Evolutionary conservation across 1,140 invertebrate genomes (phyloP).

Genomic region (Medauroidea extradentata): DNA sequence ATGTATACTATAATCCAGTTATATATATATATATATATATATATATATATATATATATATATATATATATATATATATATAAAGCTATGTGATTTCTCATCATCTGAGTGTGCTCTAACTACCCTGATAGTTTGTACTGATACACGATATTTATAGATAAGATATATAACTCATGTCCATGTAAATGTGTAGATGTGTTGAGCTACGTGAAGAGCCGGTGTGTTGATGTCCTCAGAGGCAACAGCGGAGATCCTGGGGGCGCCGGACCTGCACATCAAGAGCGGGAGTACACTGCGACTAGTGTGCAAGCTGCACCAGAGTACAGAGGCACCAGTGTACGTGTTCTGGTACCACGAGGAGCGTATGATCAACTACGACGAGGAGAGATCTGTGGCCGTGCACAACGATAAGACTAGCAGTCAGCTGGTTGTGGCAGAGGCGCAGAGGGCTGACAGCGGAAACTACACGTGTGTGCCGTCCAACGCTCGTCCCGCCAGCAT

Average conservation of each 20-base stretch:
- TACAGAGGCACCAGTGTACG: conserved; percentile 69
- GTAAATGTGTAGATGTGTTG: no score
- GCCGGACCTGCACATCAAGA: conserved; percentile 69
- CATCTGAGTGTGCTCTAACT: no score
- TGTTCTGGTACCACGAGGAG: conserved; percentile 74
- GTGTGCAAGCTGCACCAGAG: conserved; percentile 66
- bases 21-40: no score
- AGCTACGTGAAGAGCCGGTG: neutral
- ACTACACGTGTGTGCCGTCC: conserved; percentile 56
- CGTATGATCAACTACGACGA: conserved; percentile 70
- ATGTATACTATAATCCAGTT: no score
- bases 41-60: no score
- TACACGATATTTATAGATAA: no score
- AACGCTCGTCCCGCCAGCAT: conserved; percentile 52
- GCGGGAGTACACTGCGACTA: conserved; percentile 64
- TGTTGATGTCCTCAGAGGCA: conserved; percentile 52
- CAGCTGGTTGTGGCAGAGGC: conserved; percentile 37
- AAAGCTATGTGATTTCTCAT: no score
- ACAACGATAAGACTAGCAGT: conserved; percentile 31
- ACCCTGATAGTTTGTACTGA: no score
- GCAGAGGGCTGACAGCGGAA: conserved; percentile 47
- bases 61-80: no score
- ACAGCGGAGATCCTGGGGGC: conserved; percentile 69
- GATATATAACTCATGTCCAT: no score
- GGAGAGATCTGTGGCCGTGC: conserved; percentile 43